Conservation (phyloP, 2,888 invertebrate genomes). For the Eilema caniola region DNA sequence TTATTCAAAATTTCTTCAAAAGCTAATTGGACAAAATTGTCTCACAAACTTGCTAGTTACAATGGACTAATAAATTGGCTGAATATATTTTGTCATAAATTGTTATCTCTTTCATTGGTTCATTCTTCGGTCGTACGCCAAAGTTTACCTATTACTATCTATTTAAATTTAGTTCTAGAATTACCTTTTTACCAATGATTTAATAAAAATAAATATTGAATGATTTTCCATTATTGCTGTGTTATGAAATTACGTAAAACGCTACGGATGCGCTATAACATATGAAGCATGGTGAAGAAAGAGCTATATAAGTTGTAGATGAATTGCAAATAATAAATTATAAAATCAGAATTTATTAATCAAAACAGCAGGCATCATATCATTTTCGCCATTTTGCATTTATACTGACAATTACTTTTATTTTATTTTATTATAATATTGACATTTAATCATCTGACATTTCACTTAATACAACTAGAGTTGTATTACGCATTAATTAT, state of each 20-base stretch:
- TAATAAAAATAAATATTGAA: too few relatives aligned
- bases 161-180: neutral
- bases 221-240: too few relatives aligned
- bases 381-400: too few relatives aligned
- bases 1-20: conserved; percentile 61
- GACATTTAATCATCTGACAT: too few relatives aligned
- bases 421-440: too few relatives aligned
- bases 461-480: too few relatives aligned
- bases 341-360: too few relatives aligned
- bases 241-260: neutral
- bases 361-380: too few relatives aligned
- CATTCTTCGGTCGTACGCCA: neutral
- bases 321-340: too few relatives aligned
- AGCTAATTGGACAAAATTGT: conserved; percentile 53
- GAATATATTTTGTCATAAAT: conserved; percentile 10
- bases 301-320: neutral
- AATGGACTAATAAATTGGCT: conserved; percentile 35
- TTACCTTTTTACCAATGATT: neutral
- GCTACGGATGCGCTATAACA: neutral
- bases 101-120: neutral
- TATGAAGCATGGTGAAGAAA: neutral
- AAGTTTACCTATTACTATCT: neutral
- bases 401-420: too few relatives aligned
- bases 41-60: conserved; percentile 40
- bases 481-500: too few relatives aligned